phyloP scores from a whole-genome alignment of 2,888 invertebrate genomes.

The Philaethria dido region DNA sequence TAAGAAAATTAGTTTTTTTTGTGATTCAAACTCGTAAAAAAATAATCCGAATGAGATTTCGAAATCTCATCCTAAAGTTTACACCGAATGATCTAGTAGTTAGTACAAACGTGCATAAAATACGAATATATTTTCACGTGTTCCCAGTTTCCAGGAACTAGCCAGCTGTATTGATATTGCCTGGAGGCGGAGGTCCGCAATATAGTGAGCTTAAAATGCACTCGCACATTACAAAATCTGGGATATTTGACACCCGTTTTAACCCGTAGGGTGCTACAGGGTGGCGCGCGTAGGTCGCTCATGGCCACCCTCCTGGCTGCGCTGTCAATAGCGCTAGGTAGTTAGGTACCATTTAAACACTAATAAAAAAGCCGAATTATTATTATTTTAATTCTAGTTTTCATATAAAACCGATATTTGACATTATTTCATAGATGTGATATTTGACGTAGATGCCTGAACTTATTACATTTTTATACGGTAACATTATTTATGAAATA shows the following conservation, averaged over 20 bases:
- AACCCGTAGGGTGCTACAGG: background rate
- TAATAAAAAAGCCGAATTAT: no score
- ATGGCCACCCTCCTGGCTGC: background rate
- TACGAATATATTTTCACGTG: background rate
- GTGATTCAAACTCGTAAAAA: background rate
- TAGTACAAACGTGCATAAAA: background rate
- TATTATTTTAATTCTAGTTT: no score
- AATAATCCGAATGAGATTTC: background rate
- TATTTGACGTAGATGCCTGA: no score
- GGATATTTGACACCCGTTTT: constrained; percentile 1
- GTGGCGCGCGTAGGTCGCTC: background rate
- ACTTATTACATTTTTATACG: no score
- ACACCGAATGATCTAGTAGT: background rate
- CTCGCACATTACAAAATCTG: constrained; percentile 9
- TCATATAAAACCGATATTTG: no score
- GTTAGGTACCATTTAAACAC: background rate
- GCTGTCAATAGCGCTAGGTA: constrained; percentile 4
- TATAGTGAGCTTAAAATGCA: background rate
- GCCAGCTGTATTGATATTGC: background rate
- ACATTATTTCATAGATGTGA: no score
- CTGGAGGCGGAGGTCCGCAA: background rate
- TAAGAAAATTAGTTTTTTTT: background rate
- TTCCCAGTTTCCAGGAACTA: background rate
- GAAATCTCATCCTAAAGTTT: background rate
- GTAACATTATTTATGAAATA: no score